Conservation (phyloP, 2,797 vertebrate genomes). For the Calcarius lapponicus region DNA sequence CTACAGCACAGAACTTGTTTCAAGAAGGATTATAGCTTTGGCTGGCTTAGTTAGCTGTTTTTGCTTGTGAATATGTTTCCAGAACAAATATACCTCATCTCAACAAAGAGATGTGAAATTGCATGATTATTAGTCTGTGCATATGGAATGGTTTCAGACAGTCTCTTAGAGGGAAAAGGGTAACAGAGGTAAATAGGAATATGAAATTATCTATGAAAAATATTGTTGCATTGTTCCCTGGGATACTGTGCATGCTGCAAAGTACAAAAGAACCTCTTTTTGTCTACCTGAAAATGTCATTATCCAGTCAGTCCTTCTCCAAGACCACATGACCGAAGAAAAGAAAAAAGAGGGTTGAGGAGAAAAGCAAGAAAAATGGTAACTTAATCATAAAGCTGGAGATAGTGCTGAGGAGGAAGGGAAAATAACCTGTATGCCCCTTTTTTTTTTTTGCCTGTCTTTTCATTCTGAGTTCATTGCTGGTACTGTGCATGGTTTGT, state of each 20-base stretch:
- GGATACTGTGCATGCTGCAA: not conserved
- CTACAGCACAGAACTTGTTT: not conserved
- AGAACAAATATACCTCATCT: not conserved
- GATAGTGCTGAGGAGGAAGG: not conserved
- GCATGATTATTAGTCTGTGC: not conserved
- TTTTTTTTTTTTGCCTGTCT: not conserved
- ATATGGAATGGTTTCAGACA: not conserved
- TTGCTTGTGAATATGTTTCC: not conserved
- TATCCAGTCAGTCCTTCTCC: not conserved
- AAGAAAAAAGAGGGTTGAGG: not conserved
- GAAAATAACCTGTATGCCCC: not conserved
- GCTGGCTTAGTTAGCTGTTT: not conserved
- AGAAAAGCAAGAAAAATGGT: not conserved
- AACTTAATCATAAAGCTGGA: not conserved
- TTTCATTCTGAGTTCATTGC: not conserved
- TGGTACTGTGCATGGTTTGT: fast-evolving
- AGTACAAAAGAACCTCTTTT: not conserved
- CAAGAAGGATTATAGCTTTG: not conserved
- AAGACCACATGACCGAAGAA: not conserved
- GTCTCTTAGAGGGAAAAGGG: not conserved
- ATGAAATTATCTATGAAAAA: not conserved
- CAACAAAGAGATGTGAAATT: not conserved
- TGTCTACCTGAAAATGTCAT: not conserved
- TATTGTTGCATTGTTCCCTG: not conserved
- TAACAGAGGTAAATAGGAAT: not conserved